phyloP scores from a whole-genome alignment of 2,888 invertebrate species.

The Molorchus minor region DNA sequence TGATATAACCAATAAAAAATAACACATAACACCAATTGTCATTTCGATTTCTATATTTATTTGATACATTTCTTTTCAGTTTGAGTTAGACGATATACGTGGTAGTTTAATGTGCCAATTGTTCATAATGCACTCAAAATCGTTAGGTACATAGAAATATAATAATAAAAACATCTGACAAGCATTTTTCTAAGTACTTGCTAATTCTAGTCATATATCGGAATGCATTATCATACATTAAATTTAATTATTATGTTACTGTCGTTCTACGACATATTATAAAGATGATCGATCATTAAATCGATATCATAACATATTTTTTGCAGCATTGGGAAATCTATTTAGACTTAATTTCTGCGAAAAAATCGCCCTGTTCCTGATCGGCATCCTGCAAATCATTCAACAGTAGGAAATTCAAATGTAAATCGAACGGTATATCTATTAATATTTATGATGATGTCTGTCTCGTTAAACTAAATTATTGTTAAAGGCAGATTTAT shows the following conservation, averaged over 20 bases:
- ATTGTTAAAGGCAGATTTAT: conserved; percentile 1
- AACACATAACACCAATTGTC: too few species aligned
- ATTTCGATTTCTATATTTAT: too few species aligned
- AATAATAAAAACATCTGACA: too few species aligned
- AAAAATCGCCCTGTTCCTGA: conserved; percentile 4
- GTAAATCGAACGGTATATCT: background rate
- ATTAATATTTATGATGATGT: conserved; percentile 11
- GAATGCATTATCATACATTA: conserved; percentile 8
- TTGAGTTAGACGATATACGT: too few species aligned
- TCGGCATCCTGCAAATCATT: conserved; percentile 7
- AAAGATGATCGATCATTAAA: background rate
- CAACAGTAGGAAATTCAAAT: background rate
- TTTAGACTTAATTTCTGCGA: conserved; percentile 5
- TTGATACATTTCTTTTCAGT: too few species aligned
- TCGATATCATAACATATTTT: background rate
- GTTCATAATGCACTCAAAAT: too few species aligned
- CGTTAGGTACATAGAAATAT: too few species aligned
- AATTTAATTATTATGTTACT: background rate
- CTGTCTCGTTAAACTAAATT: conserved; percentile 14
- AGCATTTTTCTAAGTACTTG: background rate
- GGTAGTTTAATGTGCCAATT: too few species aligned
- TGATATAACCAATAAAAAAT: too few species aligned
- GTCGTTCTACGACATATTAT: background rate
- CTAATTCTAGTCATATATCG: background rate
- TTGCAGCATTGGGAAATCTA: background rate